Evolutionary conservation across 1,140 invertebrate species (phyloP), one percentile per base, ranked within the genome.

Genomic region (Halictus rubicundus): DNA sequence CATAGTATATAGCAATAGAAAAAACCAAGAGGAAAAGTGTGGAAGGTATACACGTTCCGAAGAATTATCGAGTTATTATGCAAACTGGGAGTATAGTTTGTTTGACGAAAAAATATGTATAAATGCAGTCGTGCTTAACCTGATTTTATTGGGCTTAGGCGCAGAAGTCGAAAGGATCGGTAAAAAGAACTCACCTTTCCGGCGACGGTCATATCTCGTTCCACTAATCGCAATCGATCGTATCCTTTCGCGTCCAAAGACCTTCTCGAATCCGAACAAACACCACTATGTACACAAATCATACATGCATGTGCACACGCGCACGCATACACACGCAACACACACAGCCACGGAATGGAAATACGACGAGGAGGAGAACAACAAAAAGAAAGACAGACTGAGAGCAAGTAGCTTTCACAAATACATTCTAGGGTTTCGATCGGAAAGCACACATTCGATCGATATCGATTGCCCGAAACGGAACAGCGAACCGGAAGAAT

Each of bases 181-280:
- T 70, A 54, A 52, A 76, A 25, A 74, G 39, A 39, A 60, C 52
- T 85, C 64, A 86, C 84, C 84, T 86, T 79, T 85, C 84, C 84
- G 65, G 83, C 83, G 75, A 86, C 83, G 59, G 84, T 86, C 84
- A 86, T 81, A 72, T 84, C 71, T 84, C 70, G 60, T 69, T 71
- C 71, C 57, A 83, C 73, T 82, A 69, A 84, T 84, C 68, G 61
- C 63, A 71, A 59, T 78, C 60, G 69, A 84, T 73, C 59, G 68
- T 78, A 84, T 84, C 81, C 82, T 84, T 84, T 75, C 83, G 37
- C 81, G 70, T 79, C 57, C 59, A 74, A 80, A 79, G 70, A 80
- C 66, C 74, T 77, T 77, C 66, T 70, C 37, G 74, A 60, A 77
- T 76, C 74, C 74, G 66, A 59, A 76, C 64, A 76, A 77, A 77